Percentiles rank a stretch among this genome's conserved stretches.
phyloP scores from a whole-genome alignment of 2,888 invertebrate genomes.

The Drosophila ezoana region DNA sequence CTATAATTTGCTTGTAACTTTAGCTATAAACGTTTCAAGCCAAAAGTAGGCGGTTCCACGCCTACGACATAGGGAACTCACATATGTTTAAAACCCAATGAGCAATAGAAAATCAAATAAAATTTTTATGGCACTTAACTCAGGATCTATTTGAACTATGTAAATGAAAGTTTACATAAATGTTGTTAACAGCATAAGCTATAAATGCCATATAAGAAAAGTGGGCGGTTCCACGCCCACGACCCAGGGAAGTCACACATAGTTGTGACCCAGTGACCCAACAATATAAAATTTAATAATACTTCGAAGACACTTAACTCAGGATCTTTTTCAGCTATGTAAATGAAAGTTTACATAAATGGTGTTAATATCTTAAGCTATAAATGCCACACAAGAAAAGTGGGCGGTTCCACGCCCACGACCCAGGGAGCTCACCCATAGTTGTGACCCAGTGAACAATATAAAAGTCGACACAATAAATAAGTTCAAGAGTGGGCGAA shows the following conservation, averaged over 20 bases:
- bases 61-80: conserved; percentile 12
- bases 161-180: neutral
- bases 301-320: neutral
- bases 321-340: conserved; percentile 8
- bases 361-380: conserved; percentile 5
- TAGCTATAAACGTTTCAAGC: neutral
- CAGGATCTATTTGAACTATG: conserved; percentile 7
- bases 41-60: neutral
- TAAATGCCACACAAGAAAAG: conserved; percentile 2
- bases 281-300: conserved; percentile 2
- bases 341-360: neutral
- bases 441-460: conserved; percentile 10
- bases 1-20: neutral
- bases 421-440: conserved; percentile 3
- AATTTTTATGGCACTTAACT: neutral
- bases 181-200: conserved; percentile 2
- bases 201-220: conserved; percentile 3
- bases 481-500: conserved; percentile 34
- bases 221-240: conserved; percentile 12
- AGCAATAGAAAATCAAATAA: neutral
- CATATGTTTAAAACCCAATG: conserved; percentile 8
- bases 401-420: conserved; percentile 15
- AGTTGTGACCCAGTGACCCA: conserved; percentile 4
- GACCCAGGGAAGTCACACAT: conserved; percentile 4
- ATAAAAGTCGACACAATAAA: conserved; percentile 24